Percentiles rank a stretch among this genome's conserved stretches.
Evolutionary conservation across 2,113 vertebrate genomes (phyloP).

Genomic region (Tetraodon nigroviridis): DNA sequence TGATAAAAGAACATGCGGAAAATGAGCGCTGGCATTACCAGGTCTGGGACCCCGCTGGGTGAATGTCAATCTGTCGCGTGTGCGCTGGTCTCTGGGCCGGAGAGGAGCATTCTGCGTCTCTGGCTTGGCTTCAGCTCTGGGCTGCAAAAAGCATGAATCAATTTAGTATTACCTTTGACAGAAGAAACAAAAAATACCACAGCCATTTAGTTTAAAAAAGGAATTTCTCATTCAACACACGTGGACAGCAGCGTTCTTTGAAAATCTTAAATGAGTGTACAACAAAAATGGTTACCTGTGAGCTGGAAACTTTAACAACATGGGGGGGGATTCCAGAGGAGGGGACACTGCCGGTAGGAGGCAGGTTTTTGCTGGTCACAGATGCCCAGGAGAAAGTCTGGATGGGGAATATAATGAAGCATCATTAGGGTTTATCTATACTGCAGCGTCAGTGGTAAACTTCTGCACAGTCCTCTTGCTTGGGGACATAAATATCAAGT

Average conservation of each 20-base stretch:
- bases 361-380: conserved; percentile 99
- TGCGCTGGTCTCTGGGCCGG: conserved; percentile 86
- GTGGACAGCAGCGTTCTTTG: too few species aligned
- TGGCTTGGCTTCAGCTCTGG: conserved; percentile 84
- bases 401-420: conserved; percentile 78
- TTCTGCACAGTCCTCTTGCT: not conserved
- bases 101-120: conserved; percentile 82
- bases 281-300: conserved; percentile 83
- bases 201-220: not conserved
- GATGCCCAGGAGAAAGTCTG: conserved; percentile 98
- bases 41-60: conserved; percentile 83
- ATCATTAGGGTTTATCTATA: conserved; percentile 14
- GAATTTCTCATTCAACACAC: not conserved
- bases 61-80: conserved; percentile 85
- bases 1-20: not conserved
- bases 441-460: not conserved
- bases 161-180: not conserved
- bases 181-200: not conserved
- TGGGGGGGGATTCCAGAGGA: conserved; percentile 94
- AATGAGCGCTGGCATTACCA: conserved; percentile 69
- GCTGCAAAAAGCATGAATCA: conserved; percentile 69
- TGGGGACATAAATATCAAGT: too few species aligned
- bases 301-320: conserved; percentile 93
- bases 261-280: too few species aligned
- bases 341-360: conserved; percentile 90